A percentile compares a stretch with the other conserved stretches of the same genome.
Evolutionary conservation across 2,113 vertebrate genomes (phyloP).

Genomic region (Globicephala melas): DNA sequence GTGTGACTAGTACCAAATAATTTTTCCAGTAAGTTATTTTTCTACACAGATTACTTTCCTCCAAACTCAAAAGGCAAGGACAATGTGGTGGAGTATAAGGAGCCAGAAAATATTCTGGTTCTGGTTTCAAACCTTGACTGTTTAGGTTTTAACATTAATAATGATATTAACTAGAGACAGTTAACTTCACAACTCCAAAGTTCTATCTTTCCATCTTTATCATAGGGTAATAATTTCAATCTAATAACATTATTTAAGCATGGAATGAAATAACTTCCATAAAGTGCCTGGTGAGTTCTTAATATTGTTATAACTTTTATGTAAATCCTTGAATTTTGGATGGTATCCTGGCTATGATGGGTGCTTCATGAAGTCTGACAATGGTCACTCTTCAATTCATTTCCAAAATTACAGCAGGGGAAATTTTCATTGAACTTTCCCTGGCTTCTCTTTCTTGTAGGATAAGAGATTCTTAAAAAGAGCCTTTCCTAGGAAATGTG

Average conservation of each 20-base stretch:
- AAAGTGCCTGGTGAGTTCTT: not conserved
- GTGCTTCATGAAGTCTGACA: not conserved
- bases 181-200: not conserved
- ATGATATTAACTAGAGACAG: not conserved
- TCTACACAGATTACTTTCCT: not conserved
- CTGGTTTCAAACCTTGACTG: not conserved
- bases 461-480: not conserved
- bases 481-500: not conserved
- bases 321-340: not conserved
- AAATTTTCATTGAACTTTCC: not conserved
- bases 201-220: not conserved
- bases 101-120: not conserved
- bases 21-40: not conserved
- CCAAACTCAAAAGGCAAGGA: not conserved
- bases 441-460: not conserved
- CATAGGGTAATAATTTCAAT: not conserved
- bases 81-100: not conserved
- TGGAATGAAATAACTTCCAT: not conserved
- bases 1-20: not conserved
- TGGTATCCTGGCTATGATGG: not conserved
- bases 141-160: not conserved
- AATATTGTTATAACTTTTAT: not conserved
- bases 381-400: not conserved
- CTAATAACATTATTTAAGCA: not conserved
- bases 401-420: not conserved